A percentile compares a stretch with the other conserved stretches of the same genome.
These are phyloP conservation scores for Seriola dumerili DNA, from an alignment of 2,113 vertebrate species.

Conservation along the genomic window DNA sequence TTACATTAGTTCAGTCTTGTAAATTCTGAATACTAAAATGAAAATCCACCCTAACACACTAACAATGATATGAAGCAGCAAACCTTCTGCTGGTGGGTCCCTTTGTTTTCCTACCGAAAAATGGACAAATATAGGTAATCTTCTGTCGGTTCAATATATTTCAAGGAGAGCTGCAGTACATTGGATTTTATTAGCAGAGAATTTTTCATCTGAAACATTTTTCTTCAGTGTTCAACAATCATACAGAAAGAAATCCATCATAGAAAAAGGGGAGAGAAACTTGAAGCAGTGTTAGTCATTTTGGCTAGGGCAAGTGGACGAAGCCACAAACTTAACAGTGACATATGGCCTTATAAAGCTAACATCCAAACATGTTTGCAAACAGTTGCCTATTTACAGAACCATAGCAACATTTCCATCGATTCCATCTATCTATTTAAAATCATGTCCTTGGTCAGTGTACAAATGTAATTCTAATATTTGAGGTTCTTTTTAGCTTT, in stretches of 20 bases:
- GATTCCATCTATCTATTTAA: not conserved
- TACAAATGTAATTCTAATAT: not conserved
- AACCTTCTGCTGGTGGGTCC: not conserved
- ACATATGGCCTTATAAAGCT: not conserved
- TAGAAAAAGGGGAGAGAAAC: not conserved
- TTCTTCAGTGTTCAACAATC: not conserved
- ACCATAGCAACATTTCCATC: not conserved
- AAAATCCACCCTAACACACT: not conserved
- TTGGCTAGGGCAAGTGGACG: not conserved
- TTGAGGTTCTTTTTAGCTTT: not conserved
- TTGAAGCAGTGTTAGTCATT: not conserved
- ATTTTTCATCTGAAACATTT: not conserved
- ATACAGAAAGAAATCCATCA: not conserved
- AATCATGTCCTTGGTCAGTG: not conserved
- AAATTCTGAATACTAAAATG: not conserved
- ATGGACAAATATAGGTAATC: not conserved
- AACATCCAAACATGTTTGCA: not conserved
- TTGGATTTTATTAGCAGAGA: not conserved
- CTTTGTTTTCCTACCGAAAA: not conserved
- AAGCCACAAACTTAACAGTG: not conserved
- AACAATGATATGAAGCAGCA: not conserved
- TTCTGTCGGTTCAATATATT: not conserved
- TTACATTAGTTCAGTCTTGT: not conserved
- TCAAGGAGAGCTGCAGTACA: not conserved
- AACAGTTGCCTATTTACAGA: not conserved